These are phyloP conservation scores for Anisognathus igniventris DNA, from an alignment of 2,797 vertebrate genomes.

Conservation along the genomic window DNA sequence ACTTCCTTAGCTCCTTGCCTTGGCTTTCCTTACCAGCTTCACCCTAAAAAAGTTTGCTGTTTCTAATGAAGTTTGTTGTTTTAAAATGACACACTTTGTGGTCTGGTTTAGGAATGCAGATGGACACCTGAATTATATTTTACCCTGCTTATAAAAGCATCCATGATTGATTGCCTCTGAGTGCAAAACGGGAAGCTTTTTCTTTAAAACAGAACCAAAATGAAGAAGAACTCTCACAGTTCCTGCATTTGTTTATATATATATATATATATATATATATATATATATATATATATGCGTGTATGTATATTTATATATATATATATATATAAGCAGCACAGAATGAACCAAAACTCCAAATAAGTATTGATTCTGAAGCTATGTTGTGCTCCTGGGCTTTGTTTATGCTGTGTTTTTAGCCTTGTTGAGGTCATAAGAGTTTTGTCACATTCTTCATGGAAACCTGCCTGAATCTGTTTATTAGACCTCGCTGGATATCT, in stretches of 20 bases:
- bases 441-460: background rate
- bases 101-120: background rate
- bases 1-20: background rate
- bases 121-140: background rate
- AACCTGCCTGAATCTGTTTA: rapidly evolving
- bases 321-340: background rate
- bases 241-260: background rate
- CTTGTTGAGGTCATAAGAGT: background rate
- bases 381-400: background rate
- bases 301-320: background rate
- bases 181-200: background rate
- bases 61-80: background rate
- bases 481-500: background rate
- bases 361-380: background rate
- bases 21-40: background rate
- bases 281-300: background rate
- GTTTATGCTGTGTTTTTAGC: background rate
- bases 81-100: background rate
- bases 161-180: background rate
- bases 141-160: background rate
- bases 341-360: background rate
- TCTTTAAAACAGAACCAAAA: background rate
- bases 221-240: background rate
- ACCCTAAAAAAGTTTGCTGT: background rate
- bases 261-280: background rate